Evolutionary conservation across 1,140 invertebrate species (phyloP).

Genomic region (Drosophila subobscura): DNA sequence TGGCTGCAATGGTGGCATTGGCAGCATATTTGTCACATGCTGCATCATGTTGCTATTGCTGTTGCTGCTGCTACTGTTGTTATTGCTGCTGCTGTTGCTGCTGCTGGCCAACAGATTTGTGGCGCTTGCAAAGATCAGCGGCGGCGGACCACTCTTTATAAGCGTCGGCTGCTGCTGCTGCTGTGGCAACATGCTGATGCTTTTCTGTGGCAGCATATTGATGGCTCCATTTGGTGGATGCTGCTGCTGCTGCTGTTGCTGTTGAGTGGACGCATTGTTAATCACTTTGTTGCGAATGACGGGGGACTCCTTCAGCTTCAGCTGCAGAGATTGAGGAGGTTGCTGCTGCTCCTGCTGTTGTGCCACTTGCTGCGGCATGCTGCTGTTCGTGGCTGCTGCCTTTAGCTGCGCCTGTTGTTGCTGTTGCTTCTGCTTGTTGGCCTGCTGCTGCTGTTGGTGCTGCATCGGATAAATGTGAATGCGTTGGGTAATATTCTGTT

Average conservation of each 20-base stretch:
- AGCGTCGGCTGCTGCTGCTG: slow-evolving; percentile 20
- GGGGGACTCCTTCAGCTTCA: slow-evolving; percentile 43
- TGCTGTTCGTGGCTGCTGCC: slow-evolving; percentile 22
- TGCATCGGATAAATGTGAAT: slow-evolving; percentile 83
- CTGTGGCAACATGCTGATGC: slow-evolving; percentile 33
- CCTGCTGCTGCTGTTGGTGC: slow-evolving; percentile 67
- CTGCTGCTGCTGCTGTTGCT: slow-evolving; percentile 26
- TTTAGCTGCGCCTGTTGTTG: slow-evolving; percentile 39
- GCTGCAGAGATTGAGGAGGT: slow-evolving; percentile 13
- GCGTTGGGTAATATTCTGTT: slow-evolving; percentile 66
- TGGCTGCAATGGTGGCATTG: slow-evolving; percentile 49
- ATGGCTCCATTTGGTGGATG: slow-evolving; percentile 29
- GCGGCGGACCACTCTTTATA: slow-evolving; percentile 61
- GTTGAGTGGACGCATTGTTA: slow-evolving; percentile 20
- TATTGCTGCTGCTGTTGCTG: slow-evolving; percentile 37
- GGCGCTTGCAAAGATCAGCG: slow-evolving; percentile 64
- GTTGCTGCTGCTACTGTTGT: slow-evolving; percentile 10
- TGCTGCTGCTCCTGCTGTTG: slow-evolving; percentile 44
- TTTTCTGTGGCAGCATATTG: slow-evolving; percentile 51
- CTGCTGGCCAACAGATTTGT: slow-evolving; percentile 57
- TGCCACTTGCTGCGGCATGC: slow-evolving; percentile 11
- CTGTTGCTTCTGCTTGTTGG: slow-evolving; percentile 64
- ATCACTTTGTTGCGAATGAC: slow-evolving; percentile 33
- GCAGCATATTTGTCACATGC: slow-evolving; percentile 32
- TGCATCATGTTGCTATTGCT: slow-evolving; percentile 34